phyloP scores from a whole-genome alignment of 2,888 invertebrate species.

The Rotaria macrura region DNA sequence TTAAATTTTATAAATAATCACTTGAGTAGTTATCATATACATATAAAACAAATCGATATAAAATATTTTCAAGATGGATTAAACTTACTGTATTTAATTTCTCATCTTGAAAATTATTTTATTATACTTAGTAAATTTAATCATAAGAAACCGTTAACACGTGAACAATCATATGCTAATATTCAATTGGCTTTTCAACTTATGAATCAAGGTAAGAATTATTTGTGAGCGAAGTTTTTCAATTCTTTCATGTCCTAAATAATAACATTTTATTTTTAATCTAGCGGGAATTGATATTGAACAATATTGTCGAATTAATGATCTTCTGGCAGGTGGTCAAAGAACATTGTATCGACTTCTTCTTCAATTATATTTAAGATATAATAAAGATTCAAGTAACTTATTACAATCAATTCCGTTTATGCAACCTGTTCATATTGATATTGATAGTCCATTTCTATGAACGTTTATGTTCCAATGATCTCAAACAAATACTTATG shows the following conservation, averaged over 20 bases:
- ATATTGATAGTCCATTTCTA: conserved; percentile 7
- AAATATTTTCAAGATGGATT: conserved; percentile 10
- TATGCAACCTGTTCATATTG: not conserved
- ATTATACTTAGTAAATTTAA: not conserved
- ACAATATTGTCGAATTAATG: not conserved
- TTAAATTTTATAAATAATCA: not conserved
- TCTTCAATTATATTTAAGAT: not conserved
- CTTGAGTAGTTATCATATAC: not conserved
- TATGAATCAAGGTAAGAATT: not conserved
- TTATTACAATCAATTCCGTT: not conserved
- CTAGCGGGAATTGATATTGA: not conserved
- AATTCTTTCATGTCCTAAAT: no score
- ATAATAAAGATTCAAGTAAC: not conserved
- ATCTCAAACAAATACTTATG: no score
- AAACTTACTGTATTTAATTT: conserved; percentile 13
- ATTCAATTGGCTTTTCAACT: not conserved
- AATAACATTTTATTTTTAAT: not conserved
- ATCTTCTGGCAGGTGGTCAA: not conserved
- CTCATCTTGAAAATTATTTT: conserved; percentile 1
- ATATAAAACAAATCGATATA: conserved; percentile 3
- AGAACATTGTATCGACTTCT: conserved; percentile 10
- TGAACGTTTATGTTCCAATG: not conserved
- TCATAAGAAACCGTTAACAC: not conserved
- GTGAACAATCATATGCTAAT: not conserved
- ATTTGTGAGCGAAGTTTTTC: no score